Base-by-base conservation (phyloP, 2,888 invertebrate genomes). In the Mellilla xanthometata region DNA sequence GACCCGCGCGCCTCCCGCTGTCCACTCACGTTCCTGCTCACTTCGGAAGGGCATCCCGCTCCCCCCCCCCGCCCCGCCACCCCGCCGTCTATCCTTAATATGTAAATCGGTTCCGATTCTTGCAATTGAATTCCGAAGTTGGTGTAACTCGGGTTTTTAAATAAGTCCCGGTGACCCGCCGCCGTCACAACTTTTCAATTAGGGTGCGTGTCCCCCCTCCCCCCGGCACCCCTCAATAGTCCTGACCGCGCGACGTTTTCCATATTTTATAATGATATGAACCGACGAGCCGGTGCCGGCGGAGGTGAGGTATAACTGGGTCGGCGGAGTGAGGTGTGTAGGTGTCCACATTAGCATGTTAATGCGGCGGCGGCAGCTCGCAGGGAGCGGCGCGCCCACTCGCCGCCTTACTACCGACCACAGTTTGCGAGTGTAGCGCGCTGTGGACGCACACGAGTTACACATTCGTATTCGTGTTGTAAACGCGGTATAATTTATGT, bases 11-110 rank as follows among this genome's bases (percentile, higher is more conserved):
- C 58, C 55, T 72, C 81, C 86, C 81, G 86, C 85, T 84, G 86
- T 85, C 83, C 86, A 82, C 86, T 84, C 82, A 78, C 85, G 83
- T 72, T 81, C 78, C 84, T 74, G 81, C 81, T 77, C 84, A 81
- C 70, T 83, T 80, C 79, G 83, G 75, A 83, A 81, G 76, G 83
- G 10, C 13, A 36, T 8, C 24, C 24, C 7, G 7, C 24, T n/a
- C 24, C 4, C 8, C 24, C 24, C 24, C 8, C 24, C 24, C 24
- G 24, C 24, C 8, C 24, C 2, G 24, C 7, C 8, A 5, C 8
- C 10, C 10, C 4, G 12, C 22, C 12, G 23, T 26, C 24, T 12
- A 36, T 36, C 19, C 11, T 36, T 19, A 36, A 28, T 36, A 36
- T 36, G 36, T 19, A 36, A 36, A 36, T 36, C 12, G 5, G 28